These are phyloP conservation scores for Folsomia manolachei DNA, from an alignment of 2,888 invertebrate species.

Conservation along the genomic window DNA sequence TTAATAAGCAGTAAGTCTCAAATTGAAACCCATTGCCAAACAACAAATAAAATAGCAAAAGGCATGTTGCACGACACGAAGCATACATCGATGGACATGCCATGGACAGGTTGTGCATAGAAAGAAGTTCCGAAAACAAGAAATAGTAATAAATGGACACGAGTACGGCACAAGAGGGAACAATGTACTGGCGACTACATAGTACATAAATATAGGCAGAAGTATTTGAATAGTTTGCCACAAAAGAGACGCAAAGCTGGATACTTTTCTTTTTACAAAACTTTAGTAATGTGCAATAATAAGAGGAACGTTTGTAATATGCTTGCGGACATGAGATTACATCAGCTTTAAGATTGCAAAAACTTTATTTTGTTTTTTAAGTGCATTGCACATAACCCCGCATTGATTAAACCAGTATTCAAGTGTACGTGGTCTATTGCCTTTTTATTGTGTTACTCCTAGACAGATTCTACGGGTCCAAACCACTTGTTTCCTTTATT, in stretches of 20 bases:
- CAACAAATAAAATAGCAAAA: too few species aligned
- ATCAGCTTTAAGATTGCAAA: neutral
- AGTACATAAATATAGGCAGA: neutral
- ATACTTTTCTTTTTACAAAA: neutral
- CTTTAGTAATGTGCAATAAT: neutral
- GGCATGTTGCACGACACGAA: too few species aligned
- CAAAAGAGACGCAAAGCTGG: neutral
- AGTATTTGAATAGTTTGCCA: neutral
- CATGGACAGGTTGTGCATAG: neutral
- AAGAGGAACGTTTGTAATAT: neutral
- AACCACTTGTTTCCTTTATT: neutral
- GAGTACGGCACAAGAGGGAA: neutral
- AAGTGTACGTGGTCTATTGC: neutral
- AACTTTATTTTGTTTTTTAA: too few species aligned
- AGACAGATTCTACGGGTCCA: neutral
- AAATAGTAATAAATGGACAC: neutral
- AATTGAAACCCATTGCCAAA: too few species aligned
- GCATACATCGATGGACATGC: too few species aligned
- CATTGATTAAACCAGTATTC: neutral
- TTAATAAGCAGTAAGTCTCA: conserved; percentile 4
- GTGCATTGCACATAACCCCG: neutral
- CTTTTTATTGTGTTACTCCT: neutral
- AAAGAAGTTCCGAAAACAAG: neutral
- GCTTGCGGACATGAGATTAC: neutral
- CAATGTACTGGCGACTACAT: neutral